Evolutionary conservation across 2,113 vertebrate species (phyloP).

Genomic region (Tragelaphus scriptus): DNA sequence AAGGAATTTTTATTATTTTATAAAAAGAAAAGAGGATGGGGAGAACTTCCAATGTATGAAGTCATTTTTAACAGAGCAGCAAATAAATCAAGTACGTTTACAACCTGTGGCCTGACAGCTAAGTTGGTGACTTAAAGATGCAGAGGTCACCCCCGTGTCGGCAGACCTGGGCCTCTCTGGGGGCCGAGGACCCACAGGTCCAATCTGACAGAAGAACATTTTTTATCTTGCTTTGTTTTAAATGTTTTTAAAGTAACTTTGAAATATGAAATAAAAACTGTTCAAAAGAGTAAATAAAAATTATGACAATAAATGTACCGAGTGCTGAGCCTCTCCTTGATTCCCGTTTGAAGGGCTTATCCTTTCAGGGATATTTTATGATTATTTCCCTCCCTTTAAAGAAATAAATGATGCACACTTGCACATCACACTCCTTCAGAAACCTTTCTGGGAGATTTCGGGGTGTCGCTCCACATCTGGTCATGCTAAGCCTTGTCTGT

Average conservation of each 20-base stretch:
- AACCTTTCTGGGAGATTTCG: not conserved
- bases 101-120: not conserved
- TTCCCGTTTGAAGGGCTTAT: not conserved
- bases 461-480: not conserved
- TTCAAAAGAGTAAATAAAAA: not conserved
- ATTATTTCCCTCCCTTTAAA: not conserved
- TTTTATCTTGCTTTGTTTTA: not conserved
- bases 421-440: not conserved
- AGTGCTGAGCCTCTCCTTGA: not conserved
- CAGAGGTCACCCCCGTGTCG: fast-evolving
- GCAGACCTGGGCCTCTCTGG: not conserved
- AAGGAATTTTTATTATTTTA: not conserved
- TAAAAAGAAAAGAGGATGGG: not conserved
- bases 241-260: not conserved
- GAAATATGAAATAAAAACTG: not conserved
- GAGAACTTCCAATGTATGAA: not conserved
- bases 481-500: not conserved
- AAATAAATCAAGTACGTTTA: not conserved
- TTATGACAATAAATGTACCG: not conserved
- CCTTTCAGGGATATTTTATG: not conserved
- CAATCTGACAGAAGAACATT: not conserved
- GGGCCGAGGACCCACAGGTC: not conserved
- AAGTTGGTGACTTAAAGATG: not conserved
- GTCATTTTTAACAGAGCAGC: not conserved
- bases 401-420: not conserved